Percentiles rank a stretch among this genome's conserved stretches.
Conservation (phyloP, 2,797 vertebrate species). For the Synaphobranchus kaupii region DNA sequence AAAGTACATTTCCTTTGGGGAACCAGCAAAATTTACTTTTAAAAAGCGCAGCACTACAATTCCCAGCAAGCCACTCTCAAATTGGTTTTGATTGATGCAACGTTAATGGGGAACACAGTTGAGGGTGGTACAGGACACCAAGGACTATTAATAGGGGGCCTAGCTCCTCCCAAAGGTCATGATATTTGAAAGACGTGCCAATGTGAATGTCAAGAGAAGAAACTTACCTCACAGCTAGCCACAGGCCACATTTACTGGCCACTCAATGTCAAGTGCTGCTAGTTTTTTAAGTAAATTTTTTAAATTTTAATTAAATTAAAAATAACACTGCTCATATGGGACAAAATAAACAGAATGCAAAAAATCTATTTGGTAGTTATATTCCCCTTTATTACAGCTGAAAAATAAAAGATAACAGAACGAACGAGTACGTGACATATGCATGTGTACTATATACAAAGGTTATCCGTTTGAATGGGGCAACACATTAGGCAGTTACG, state of each 20-base stretch:
- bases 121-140: conserved; percentile 7
- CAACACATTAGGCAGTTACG: neutral
- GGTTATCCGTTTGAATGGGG: neutral
- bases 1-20: neutral
- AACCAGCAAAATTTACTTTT: neutral
- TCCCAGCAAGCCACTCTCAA: conserved; percentile 16
- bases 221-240: neutral
- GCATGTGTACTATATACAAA: conserved; percentile 14
- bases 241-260: neutral
- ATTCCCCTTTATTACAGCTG: conserved; percentile 21
- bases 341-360: neutral
- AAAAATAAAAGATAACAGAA: conserved; percentile 30
- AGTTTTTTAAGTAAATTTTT: neutral
- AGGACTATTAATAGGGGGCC: conserved; percentile 33
- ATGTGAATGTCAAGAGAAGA: neutral
- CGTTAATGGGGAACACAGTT: neutral
- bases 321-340: neutral
- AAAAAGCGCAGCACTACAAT: neutral
- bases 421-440: neutral
- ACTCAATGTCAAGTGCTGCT: neutral
- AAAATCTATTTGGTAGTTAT: conserved; percentile 12
- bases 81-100: neutral
- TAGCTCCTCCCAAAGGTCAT: conserved; percentile 49
- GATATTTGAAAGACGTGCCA: conserved; percentile 67
- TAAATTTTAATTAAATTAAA: too few species aligned